Base-by-base conservation (phyloP, 2,113 vertebrate species). In the Lucifuga dentata region DNA sequence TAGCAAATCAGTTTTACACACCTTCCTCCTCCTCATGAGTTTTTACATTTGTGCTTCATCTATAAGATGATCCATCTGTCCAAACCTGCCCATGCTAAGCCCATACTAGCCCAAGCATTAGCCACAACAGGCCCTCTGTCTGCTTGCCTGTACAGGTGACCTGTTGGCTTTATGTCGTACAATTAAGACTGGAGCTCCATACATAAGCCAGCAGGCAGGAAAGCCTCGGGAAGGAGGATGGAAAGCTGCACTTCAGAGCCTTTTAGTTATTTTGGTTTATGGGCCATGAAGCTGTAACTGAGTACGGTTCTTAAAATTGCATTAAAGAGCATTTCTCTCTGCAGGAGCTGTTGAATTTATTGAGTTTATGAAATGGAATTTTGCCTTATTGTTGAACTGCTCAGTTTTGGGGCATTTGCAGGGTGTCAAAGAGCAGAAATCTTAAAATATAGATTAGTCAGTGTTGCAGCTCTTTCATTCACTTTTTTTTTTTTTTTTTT, bases 61-160 rank as follows among this genome's bases (percentile, higher is more conserved):
- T 45, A 2, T 64, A n/a, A n/a, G n/a, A n/a, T n/a, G n/a, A n/a
- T n/a, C 11, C 26, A 40, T 44, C 36, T 55, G 61, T 49, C 62
- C 53, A 58, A 44, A 11, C 60, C 17, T 59, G 52, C 59, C 52
- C 49, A 36, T n/a, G 50, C 72, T 76, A 65, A 77, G 64, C 73
- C 69, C 71, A 64, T 68, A 1, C 49, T 12, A 16, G 39, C 44
- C 38, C 36, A 0, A 36, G 61, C 51, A 68, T 19, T 3, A 55
- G 50, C 33, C 5, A 86, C 88, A 86, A 73, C 76, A 53, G 62
- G 39, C 41, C 56, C 12, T 83, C 74, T 82, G 77, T 89, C 38
- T 8, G 21, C n/a, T 6, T 8, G 57, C 57, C 77, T 71, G 76
- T 61, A 48, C 85, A 83, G 83, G 83, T 84, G 81, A 49, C 56